Conservation (phyloP, 2,113 vertebrate genomes). For the Rhea americana region DNA sequence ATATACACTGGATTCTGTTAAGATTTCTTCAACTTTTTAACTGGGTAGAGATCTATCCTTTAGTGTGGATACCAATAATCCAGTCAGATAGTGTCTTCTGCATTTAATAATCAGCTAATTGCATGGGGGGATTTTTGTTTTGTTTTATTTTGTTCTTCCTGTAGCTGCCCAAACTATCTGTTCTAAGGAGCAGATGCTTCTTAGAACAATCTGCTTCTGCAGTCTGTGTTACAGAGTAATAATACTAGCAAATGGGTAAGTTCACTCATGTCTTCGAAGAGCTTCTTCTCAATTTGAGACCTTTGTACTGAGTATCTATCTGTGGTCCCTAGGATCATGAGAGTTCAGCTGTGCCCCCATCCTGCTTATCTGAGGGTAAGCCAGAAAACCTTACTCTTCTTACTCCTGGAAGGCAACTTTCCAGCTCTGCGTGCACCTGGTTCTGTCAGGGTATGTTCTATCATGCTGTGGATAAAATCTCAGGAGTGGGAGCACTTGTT, state of each 20-base stretch:
- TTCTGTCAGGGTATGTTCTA: not conserved
- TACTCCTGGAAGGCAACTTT: not conserved
- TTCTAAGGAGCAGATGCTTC: not conserved
- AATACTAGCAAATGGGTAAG: not conserved
- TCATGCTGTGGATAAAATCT: not conserved
- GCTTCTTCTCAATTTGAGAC: not conserved
- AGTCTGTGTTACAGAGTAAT: not conserved
- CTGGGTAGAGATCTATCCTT: not conserved
- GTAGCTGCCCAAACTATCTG: not conserved
- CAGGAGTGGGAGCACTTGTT: not conserved
- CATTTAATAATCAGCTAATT: not conserved
- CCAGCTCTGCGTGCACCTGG: rapidly evolving
- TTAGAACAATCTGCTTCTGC: not conserved
- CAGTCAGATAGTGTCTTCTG: not conserved
- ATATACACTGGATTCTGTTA: not conserved
- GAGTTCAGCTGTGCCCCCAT: not conserved
- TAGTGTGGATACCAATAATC: not conserved
- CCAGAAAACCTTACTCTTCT: not conserved
- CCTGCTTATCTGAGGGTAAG: not conserved
- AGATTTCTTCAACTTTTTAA: not conserved
- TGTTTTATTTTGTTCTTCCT: not conserved
- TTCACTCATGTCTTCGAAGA: not conserved
- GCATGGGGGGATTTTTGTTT: not conserved
- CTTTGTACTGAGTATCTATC: not conserved
- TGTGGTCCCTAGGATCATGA: not conserved